Percentiles rank a stretch among this genome's conserved stretches.
Evolutionary conservation across 2,888 invertebrate species (phyloP).

Genomic region (Tetanocera ferruginea): DNA sequence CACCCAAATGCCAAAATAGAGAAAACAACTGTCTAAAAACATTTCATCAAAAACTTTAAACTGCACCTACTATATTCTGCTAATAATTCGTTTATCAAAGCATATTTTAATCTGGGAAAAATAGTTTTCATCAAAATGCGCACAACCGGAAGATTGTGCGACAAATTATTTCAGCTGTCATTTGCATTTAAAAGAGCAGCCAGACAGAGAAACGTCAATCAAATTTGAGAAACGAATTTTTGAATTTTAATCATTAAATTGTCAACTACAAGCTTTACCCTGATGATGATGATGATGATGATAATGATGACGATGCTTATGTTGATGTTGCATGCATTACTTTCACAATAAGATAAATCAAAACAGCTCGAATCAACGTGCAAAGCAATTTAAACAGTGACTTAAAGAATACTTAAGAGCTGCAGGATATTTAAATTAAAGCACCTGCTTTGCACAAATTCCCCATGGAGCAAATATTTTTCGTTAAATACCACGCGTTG

Average conservation of each 20-base stretch:
- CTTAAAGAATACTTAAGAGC: not conserved
- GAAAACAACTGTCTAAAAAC: too few species aligned
- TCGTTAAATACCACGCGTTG: conserved; percentile 19
- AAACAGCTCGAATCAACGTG: not conserved
- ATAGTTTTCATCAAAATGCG: not conserved
- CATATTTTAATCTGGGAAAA: too few species aligned
- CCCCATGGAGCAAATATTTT: conserved; percentile 27
- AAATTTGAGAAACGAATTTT: not conserved
- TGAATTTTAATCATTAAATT: conserved; percentile 13
- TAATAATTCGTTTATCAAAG: too few species aligned
- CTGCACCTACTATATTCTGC: too few species aligned
- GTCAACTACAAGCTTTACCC: not conserved
- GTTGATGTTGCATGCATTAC: too few species aligned
- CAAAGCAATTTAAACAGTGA: too few species aligned
- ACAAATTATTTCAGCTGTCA: conserved; percentile 2
- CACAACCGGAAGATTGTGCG: not conserved
- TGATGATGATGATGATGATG: not conserved
- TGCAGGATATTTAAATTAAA: not conserved
- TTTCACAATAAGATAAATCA: not conserved
- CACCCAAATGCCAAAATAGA: too few species aligned
- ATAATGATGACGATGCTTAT: too few species aligned
- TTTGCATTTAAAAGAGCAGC: not conserved
- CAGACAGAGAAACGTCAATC: too few species aligned
- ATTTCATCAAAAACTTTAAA: too few species aligned
- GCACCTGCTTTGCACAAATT: not conserved